phyloP scores from a whole-genome alignment of 2,797 vertebrate species.

The Acanthornis magna region DNA sequence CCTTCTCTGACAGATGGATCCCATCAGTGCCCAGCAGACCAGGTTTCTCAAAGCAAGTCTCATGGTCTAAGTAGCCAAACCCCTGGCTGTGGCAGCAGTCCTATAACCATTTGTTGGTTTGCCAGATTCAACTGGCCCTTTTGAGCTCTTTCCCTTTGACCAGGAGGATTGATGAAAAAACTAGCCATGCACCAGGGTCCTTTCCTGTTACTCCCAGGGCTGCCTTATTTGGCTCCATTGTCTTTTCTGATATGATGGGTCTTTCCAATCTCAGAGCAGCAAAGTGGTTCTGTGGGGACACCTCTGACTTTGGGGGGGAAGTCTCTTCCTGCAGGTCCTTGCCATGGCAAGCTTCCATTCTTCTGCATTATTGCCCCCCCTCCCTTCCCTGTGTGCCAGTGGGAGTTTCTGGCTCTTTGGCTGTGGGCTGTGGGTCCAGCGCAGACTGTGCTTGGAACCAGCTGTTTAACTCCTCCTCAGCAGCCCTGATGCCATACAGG shows the following conservation, averaged over 20 bases:
- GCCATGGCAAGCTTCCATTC: neutral
- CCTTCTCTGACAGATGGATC: neutral
- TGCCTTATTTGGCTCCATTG: neutral
- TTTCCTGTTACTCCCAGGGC: neutral
- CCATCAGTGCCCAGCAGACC: neutral
- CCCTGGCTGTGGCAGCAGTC: rapidly evolving
- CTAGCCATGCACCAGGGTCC: neutral
- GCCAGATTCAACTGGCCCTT: neutral
- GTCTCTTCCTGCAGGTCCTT: neutral
- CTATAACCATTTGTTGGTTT: neutral
- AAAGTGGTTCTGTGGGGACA: neutral
- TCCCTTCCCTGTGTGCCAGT: neutral
- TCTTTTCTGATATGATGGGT: neutral
- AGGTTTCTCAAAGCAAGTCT: neutral
- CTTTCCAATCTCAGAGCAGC: neutral
- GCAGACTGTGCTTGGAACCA: neutral
- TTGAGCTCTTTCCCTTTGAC: neutral
- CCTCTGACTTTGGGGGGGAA: neutral
- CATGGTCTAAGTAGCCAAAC: neutral
- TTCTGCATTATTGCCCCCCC: neutral
- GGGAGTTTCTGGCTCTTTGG: neutral
- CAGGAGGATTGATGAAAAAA: neutral
- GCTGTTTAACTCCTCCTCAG: neutral
- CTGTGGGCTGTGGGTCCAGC: rapidly evolving
- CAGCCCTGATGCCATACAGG: neutral